Base-by-base conservation (phyloP, 2,113 vertebrate species). In the Phaethornis superciliosus region DNA sequence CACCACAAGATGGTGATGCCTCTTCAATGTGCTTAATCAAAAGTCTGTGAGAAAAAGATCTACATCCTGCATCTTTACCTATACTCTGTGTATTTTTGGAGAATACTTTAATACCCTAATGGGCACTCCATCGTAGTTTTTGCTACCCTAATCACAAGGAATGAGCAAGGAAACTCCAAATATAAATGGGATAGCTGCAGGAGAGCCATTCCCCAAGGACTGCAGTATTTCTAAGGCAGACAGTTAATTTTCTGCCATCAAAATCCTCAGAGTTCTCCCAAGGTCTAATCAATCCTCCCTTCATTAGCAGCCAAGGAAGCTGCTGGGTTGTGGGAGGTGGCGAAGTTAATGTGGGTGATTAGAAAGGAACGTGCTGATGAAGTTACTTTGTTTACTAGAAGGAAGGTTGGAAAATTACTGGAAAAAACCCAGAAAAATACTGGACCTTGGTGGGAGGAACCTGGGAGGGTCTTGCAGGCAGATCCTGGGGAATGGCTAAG, bases 131-230 rank as follows among this genome's bases (percentile, higher is more conserved):
- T 20, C 15, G 28, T 32, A 52, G 44, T 5, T 68, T 56, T 49
- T 56, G 49, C 44, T 64, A 35, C n/a, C 6, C 47, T 68, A 56
- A 63, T 58, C 28, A 9, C 60, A 79, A 33, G 49, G 35, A 23
- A 83, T 40, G 15, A 20, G 35, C 0, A 1, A 74, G 79, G 54
- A 83, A 69, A 47, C n/a, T 27, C 54, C 26, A 64, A 82, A 63
- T 22, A 46, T 37, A 75, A 68, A 15, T 33, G 3, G 4, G 62
- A 59, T 30, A n/a, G 82, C 47, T 79, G 68, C 56, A 79, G 60
- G 0, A 1, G 9, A 44, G 42, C 35, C 1, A 0, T 17, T 83
- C 75, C 62, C n/a, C 37, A 46, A 52, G 2, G 19, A 42, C 32
- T 18, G 55, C 49, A 58, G 55, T 9, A 47, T 74, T 69, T 90